Base-by-base conservation (phyloP, 2,888 invertebrate genomes). In the Orthosia gracilis region DNA sequence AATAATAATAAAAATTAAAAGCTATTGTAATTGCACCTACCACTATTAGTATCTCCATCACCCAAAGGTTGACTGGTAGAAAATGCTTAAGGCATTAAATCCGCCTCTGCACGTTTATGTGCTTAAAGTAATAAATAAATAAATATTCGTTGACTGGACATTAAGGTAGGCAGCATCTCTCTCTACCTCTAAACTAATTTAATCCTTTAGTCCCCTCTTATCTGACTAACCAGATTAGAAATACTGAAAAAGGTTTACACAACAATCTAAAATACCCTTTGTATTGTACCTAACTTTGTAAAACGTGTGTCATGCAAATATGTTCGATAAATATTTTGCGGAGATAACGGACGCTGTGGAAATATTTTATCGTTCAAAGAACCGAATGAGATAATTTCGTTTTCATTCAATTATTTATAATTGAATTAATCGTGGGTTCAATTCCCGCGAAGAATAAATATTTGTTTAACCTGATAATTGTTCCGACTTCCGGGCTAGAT, bases 321-420 rank as follows among this genome's bases (percentile, higher is more conserved):
- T 73, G 74, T 67, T 72, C 76, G 72, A 83, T 82, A 82, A 84
- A 85, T 72, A 79, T 80, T 79, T 78, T 78, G 73, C 78, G 64
- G 65, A 85, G 84, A 89, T 88, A 88, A 70, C 55, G 49, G 23
- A 0, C 55, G 23, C 67, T 78, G 65, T 71, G 57, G 21, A 50
- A 64, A 45, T 17, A 66, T 55, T 55, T 83, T 83, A 79, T 82
- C 87, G 82, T 84, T 75, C 80, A 78, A 82, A 82, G 80, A 86
- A 85, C 84, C 81, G 75, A 77, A 63, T 68, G 69, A 82, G 85
- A 87, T 89, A 87, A 82, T 63, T 81, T 75, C 45, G 80, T 85
- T 87, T 88, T 85, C 85, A 82, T 80, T 85, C 76, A 17, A 82
- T 79, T 83, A 18, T 80, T 82, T 75, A 21, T 83, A 65, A 73